Percentiles rank a stretch among this genome's conserved stretches.
Conservation (phyloP, 2,797 vertebrate species). For the Iguana delicatissima region DNA sequence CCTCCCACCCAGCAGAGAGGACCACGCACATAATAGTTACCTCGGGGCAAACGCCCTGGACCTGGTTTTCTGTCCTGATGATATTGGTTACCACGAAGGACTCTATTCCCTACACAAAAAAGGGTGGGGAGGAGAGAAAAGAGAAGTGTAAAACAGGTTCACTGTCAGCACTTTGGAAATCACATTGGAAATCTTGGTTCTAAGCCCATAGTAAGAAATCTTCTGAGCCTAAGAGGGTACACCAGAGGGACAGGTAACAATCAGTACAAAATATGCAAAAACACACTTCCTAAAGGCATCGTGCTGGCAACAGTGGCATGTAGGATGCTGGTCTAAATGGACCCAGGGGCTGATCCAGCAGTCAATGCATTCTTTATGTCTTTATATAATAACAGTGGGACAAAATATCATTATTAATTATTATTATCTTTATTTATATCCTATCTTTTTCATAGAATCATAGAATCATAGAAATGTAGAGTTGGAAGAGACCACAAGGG, state of each 20-base stretch:
- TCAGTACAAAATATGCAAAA: not conserved
- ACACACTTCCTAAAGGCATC: not conserved
- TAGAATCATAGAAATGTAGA: too few relatives aligned
- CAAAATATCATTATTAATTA: too few relatives aligned
- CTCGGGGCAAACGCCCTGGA: slow-evolving; percentile 83
- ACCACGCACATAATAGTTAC: slow-evolving; percentile 70
- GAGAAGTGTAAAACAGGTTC: not conserved
- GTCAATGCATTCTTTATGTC: too few relatives aligned
- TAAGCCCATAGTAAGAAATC: not conserved
- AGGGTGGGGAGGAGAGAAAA: not conserved
- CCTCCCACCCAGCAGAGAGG: not conserved
- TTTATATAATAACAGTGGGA: too few relatives aligned
- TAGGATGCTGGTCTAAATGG: not conserved
- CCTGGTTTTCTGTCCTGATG: slow-evolving; percentile 85
- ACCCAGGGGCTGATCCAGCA: not conserved
- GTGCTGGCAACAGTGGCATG: not conserved
- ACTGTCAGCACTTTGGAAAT: not conserved
- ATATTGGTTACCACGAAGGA: slow-evolving; percentile 91
- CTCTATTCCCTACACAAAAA: slow-evolving; percentile 76
- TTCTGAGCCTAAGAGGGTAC: not conserved
- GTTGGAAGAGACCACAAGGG: too few relatives aligned
- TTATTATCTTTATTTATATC: too few relatives aligned
- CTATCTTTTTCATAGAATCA: too few relatives aligned
- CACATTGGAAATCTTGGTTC: not conserved
- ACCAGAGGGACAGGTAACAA: not conserved